Evolutionary conservation across 2,113 vertebrate genomes (phyloP).

Genomic region (Cyrtonyx montezumae): DNA sequence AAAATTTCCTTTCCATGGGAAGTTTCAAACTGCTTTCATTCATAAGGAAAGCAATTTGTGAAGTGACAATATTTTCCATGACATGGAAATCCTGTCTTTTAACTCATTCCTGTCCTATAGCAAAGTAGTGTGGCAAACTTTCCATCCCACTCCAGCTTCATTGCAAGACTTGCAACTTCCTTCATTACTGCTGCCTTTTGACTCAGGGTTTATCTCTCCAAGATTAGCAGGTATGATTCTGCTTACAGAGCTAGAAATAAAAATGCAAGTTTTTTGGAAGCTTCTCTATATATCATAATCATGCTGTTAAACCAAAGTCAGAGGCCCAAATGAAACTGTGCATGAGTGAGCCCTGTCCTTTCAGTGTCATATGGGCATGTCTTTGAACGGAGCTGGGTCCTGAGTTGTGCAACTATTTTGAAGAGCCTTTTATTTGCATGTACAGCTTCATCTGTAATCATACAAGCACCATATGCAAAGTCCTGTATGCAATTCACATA

Average conservation of each 20-base stretch:
- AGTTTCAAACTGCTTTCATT: conserved; percentile 29
- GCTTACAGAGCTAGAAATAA: background rate
- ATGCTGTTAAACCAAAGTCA: background rate
- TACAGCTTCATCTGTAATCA: conserved; percentile 44
- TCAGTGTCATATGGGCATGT: background rate
- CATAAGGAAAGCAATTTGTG: conserved; percentile 9
- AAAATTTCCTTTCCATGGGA: conserved; percentile 49
- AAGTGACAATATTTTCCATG: conserved; percentile 37
- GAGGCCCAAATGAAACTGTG: background rate
- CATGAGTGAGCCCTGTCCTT: background rate
- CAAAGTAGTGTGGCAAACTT: background rate
- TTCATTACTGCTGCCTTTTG: background rate
- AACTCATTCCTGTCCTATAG: conserved; percentile 24
- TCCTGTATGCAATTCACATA: conserved; percentile 35
- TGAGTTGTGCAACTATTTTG: conserved; percentile 14
- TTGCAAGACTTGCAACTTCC: background rate
- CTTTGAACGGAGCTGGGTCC: background rate
- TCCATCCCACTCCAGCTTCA: background rate
- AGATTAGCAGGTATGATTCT: background rate
- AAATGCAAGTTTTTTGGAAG: background rate
- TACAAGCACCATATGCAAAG: conserved; percentile 41
- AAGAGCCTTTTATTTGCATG: conserved; percentile 58
- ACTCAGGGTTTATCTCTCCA: background rate
- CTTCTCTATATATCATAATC: background rate
- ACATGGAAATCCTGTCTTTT: conserved; percentile 33